These are phyloP conservation scores for Allobates femoralis DNA, from an alignment of 2,797 vertebrate genomes.

Conservation along the genomic window DNA sequence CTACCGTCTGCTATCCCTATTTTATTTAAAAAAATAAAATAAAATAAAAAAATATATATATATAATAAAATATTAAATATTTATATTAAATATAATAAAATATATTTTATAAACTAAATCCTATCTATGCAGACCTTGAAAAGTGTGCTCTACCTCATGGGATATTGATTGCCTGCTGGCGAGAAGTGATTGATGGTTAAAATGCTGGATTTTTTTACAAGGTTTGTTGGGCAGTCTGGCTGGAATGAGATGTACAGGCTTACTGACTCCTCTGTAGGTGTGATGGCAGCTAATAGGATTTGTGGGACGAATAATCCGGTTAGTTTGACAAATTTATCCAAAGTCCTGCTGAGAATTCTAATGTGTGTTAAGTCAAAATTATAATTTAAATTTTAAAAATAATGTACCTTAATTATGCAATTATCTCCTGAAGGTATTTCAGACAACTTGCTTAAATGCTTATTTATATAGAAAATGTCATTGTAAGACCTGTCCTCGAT, in stretches of 20 bases:
- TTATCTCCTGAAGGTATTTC: neutral
- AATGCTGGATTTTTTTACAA: conserved; percentile 35
- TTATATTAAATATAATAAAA: too few species aligned
- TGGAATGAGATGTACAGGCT: conserved; percentile 52
- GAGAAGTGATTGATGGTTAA: conserved; percentile 47
- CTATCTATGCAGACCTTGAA: conserved; percentile 34
- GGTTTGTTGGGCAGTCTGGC: conserved; percentile 31
- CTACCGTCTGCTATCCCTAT: conserved; percentile 44
- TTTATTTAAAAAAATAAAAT: conserved; percentile 32
- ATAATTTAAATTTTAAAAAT: neutral
- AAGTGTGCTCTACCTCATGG: conserved; percentile 37
- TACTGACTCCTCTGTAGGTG: conserved; percentile 40
- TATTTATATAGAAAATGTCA: neutral
- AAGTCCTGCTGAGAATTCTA: conserved; percentile 36
- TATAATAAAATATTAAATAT: too few species aligned
- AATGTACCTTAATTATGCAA: neutral
- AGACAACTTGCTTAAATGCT: neutral
- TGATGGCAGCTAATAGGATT: conserved; percentile 55
- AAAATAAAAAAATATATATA: too few species aligned
- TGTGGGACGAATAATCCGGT: conserved; percentile 28
- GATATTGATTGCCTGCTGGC: conserved; percentile 52
- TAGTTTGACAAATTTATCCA: conserved; percentile 45
- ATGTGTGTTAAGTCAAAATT: neutral
- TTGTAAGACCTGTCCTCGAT: neutral
- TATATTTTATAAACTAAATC: conserved; percentile 45